phyloP scores from a whole-genome alignment of 2,797 vertebrate genomes.

The Buphagus erythrorhynchus region DNA sequence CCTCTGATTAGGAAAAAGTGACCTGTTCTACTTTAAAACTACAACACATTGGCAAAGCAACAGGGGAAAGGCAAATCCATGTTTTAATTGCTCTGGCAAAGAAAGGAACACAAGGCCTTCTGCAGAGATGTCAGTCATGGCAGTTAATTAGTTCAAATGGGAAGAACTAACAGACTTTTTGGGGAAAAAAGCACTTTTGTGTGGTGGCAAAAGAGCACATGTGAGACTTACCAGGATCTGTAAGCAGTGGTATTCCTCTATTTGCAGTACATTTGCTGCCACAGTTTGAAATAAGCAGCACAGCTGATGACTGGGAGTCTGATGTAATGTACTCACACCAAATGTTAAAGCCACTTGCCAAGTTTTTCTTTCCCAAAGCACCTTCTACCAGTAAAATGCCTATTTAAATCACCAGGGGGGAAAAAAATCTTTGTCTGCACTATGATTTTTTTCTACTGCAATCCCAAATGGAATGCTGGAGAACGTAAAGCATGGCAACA shows the following conservation, averaged over 20 bases:
- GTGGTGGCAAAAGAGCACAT: not conserved
- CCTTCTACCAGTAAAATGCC: not conserved
- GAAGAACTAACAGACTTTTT: not conserved
- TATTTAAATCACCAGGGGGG: not conserved
- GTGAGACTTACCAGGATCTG: not conserved
- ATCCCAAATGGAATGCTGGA: not conserved
- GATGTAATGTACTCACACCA: not conserved
- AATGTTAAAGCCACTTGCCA: constrained; percentile 3
- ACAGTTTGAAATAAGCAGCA: not conserved
- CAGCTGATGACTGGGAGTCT: not conserved
- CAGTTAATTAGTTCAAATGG: not conserved
- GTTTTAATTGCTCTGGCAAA: not conserved
- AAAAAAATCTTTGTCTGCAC: not conserved
- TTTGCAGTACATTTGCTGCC: not conserved
- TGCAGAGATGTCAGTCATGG: not conserved
- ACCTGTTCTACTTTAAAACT: not conserved
- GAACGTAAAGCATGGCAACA: not conserved
- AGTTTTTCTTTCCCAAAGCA: not conserved
- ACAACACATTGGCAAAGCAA: not conserved
- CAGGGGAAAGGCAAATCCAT: not conserved
- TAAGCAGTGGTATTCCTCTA: not conserved
- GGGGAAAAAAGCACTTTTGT: not conserved
- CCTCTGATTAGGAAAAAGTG: not conserved
- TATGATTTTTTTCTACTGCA: not conserved
- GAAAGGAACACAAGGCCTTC: not conserved